Percentiles rank a stretch among this genome's conserved stretches.
Conservation (phyloP, 2,888 invertebrate genomes). For the Standfussiana lucernea region DNA sequence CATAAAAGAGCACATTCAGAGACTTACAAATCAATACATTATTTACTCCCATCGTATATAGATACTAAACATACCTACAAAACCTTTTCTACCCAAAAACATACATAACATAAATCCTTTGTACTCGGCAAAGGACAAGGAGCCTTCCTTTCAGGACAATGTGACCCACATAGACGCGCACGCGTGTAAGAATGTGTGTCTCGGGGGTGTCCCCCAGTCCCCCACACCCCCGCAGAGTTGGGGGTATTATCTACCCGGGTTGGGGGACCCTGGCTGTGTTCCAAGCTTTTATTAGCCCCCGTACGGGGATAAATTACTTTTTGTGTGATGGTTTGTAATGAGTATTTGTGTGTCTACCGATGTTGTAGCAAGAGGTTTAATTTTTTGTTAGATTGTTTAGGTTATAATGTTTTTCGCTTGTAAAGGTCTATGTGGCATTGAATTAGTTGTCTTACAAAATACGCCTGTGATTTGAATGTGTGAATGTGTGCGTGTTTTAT, state of each 20-base stretch:
- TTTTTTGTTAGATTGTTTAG: neutral
- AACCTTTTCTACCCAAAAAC: conserved; percentile 25
- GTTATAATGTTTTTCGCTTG: neutral
- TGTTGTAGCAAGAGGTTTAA: conserved; percentile 12
- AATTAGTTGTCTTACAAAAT: neutral
- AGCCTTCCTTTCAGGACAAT: conserved; percentile 80
- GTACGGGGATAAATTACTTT: conserved; percentile 67
- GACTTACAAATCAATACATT: neutral
- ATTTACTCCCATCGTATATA: neutral
- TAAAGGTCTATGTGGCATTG: neutral
- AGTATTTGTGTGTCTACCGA: conserved; percentile 40
- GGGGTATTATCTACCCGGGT: conserved; percentile 77
- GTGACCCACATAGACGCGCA: conserved; percentile 86
- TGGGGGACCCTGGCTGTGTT: conserved; percentile 69
- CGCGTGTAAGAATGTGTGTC: conserved; percentile 86
- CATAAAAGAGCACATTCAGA: neutral
- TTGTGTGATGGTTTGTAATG: conserved; percentile 67
- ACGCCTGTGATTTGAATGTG: neutral
- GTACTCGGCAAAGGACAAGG: conserved; percentile 55
- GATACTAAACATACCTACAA: neutral
- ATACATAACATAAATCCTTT: conserved; percentile 40
- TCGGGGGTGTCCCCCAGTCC: conserved; percentile 74
- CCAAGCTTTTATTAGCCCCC: conserved; percentile 71
- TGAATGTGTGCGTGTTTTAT: too few relatives aligned
- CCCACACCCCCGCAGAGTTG: conserved; percentile 68